Conservation (phyloP, 2,888 invertebrate species). For the Tachina grossa region DNA sequence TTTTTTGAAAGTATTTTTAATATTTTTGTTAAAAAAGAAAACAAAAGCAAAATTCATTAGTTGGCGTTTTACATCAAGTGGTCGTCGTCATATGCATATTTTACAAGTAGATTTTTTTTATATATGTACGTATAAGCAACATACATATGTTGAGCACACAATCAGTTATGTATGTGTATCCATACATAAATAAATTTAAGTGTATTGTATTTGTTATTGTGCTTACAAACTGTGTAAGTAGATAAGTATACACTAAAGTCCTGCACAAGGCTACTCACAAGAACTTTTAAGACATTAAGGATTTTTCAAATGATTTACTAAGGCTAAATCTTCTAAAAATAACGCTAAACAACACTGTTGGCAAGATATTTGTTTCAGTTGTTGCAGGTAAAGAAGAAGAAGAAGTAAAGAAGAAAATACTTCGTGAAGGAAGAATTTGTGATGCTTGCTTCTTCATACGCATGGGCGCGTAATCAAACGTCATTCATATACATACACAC, state of each 20-base stretch:
- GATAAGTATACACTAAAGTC: slow-evolving; percentile 40
- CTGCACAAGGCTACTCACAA: too few relatives aligned
- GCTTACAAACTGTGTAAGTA: slow-evolving; percentile 31
- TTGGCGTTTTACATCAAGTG: slow-evolving; percentile 68
- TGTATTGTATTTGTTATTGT: slow-evolving; percentile 25
- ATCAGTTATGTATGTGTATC: not conserved
- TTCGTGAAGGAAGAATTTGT: too few relatives aligned
- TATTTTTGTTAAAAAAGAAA: slow-evolving; percentile 4
- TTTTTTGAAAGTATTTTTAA: slow-evolving; percentile 6
- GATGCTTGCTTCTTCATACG: too few relatives aligned
- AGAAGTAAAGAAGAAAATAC: too few relatives aligned
- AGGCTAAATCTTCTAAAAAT: too few relatives aligned
- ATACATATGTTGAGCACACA: not conserved
- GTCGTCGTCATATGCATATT: slow-evolving; percentile 62
- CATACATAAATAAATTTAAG: not conserved
- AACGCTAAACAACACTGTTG: too few relatives aligned
- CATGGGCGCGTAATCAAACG: too few relatives aligned
- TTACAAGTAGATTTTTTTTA: slow-evolving; percentile 27
- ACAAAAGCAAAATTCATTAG: slow-evolving; percentile 34
- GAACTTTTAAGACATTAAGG: too few relatives aligned
- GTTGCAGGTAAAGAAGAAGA: too few relatives aligned
- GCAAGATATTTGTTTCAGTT: too few relatives aligned
- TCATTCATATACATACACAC: too few relatives aligned
- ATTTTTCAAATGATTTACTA: too few relatives aligned
- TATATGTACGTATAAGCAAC: not conserved